Conservation (phyloP, 2,888 invertebrate species). For the Lepidochitona cinerea region DNA sequence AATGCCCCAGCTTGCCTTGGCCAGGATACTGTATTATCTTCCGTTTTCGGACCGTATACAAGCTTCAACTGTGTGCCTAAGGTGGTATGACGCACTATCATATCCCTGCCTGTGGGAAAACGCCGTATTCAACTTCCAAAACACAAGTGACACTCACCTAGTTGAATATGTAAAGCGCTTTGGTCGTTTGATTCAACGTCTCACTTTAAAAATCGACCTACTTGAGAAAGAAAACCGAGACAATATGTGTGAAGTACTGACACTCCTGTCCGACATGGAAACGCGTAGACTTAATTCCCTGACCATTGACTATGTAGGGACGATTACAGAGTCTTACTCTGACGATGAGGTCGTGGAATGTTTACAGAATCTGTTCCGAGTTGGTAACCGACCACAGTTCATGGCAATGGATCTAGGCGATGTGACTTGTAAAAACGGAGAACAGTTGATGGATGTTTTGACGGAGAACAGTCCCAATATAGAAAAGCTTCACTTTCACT, state of each 20-base stretch:
- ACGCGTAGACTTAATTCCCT: conserved; percentile 39
- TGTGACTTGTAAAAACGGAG: conserved; percentile 54
- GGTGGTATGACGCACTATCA: conserved; percentile 54
- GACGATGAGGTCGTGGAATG: conserved; percentile 59
- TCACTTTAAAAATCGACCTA: conserved; percentile 59
- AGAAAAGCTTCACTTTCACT: conserved; percentile 63
- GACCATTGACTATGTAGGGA: conserved; percentile 47
- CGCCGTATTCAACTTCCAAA: conserved; percentile 46
- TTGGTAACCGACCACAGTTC: conserved; percentile 23
- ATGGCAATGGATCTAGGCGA: conserved; percentile 58
- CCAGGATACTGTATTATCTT: conserved; percentile 54
- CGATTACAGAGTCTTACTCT: conserved; percentile 68
- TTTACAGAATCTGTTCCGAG: conserved; percentile 27
- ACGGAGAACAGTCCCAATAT: conserved; percentile 54
- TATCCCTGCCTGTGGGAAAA: conserved; percentile 57
- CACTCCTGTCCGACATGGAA: conserved; percentile 34
- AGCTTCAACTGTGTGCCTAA: conserved; percentile 49
- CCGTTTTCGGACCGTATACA: conserved; percentile 43
- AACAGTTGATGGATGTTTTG: conserved; percentile 55
- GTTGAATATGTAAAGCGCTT: conserved; percentile 43
- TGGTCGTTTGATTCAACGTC: conserved; percentile 48
- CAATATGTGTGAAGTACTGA: conserved; percentile 51
- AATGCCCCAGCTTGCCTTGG: conserved; percentile 59
- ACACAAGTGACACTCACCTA: conserved; percentile 21
- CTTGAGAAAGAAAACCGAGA: conserved; percentile 44